A percentile compares a stretch with the other conserved stretches of the same genome.
Evolutionary conservation across 2,888 invertebrate species (phyloP).

Genomic region (Drosophila diplacantha): DNA sequence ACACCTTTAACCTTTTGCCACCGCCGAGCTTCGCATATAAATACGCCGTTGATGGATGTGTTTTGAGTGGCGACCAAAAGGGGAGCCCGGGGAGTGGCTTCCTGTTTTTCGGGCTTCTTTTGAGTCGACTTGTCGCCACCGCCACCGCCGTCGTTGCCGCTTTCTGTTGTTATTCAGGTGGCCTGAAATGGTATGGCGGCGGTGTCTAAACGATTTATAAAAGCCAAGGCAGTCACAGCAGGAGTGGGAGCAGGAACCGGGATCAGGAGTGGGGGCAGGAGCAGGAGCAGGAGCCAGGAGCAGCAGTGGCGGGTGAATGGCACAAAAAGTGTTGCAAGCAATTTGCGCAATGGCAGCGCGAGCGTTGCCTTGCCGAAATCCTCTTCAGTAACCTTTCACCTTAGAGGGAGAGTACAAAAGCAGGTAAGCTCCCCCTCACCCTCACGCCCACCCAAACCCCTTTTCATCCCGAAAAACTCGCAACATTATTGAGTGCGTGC

Average conservation of each 20-base stretch:
- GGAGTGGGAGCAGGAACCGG: conserved; percentile 33
- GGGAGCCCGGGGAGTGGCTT: conserved; percentile 37
- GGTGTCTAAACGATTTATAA: conserved; percentile 65
- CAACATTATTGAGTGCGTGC: conserved; percentile 66
- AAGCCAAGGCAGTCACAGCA: conserved; percentile 52
- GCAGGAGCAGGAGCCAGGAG: neutral
- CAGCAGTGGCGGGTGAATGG: conserved; percentile 31
- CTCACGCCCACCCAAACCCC: neutral
- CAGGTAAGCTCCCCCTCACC: conserved; percentile 23
- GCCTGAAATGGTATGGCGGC: conserved; percentile 4
- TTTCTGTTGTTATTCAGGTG: conserved; percentile 47
- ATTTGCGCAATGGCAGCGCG: conserved; percentile 59
- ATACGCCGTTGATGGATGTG: conserved; percentile 63
- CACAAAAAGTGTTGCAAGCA: conserved; percentile 68
- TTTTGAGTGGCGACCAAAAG: conserved; percentile 56
- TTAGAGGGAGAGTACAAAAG: conserved; percentile 11
- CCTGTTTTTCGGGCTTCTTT: conserved; percentile 63
- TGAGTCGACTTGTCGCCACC: conserved; percentile 47
- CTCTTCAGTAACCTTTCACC: conserved; percentile 36
- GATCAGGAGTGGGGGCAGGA: neutral
- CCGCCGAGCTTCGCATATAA: conserved; percentile 47
- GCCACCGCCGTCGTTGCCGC: neutral
- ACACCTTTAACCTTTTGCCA: conserved; percentile 36
- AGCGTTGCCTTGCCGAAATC: conserved; percentile 41
- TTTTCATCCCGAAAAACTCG: conserved; percentile 12